A percentile compares a stretch with the other conserved stretches of the same genome.
Conservation (phyloP, 2,888 invertebrate species). For the Phrixothrix hirtus region DNA sequence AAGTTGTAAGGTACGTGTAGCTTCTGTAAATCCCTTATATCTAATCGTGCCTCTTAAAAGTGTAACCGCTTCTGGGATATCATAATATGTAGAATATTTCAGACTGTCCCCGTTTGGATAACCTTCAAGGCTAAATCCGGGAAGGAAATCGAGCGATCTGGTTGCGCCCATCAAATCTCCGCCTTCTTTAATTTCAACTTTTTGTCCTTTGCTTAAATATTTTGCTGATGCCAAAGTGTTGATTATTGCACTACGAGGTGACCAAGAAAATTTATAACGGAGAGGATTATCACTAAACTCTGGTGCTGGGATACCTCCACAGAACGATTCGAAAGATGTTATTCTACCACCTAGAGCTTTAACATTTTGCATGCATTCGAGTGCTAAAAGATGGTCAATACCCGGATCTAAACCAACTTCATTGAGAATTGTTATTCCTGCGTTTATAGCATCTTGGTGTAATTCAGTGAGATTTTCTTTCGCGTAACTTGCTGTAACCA, state of each 20-base stretch:
- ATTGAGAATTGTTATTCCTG: conserved; percentile 91
- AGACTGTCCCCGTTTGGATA: conserved; percentile 97
- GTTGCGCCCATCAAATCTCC: conserved; percentile 87
- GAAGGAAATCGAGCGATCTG: conserved; percentile 83
- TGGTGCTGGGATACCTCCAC: conserved; percentile 96
- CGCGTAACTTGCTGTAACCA: conserved; percentile 97
- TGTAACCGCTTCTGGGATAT: conserved; percentile 84
- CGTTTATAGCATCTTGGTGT: conserved; percentile 78
- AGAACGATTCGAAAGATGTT: conserved; percentile 94
- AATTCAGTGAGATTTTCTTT: conserved; percentile 80
- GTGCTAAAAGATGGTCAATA: conserved; percentile 82
- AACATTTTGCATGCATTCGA: conserved; percentile 95
- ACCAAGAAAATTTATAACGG: conserved; percentile 96
- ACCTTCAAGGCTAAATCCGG: conserved; percentile 95
- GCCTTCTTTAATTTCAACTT: conserved; percentile 86
- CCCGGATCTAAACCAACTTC: conserved; percentile 98
- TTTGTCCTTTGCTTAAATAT: conserved; percentile 59
- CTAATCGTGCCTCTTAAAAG: conserved; percentile 92
- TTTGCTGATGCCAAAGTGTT: conserved; percentile 90
- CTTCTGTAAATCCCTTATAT: conserved; percentile 86
- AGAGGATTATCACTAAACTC: conserved; percentile 91
- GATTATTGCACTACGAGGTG: conserved; percentile 87
- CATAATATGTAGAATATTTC: conserved; percentile 83
- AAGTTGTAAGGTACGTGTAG: conserved; percentile 83
- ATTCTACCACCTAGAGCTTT: conserved; percentile 88